Evolutionary conservation across 2,113 vertebrate genomes (phyloP), one percentile per base, ranked within the genome.

Genomic region (Dasyornis broadbenti): DNA sequence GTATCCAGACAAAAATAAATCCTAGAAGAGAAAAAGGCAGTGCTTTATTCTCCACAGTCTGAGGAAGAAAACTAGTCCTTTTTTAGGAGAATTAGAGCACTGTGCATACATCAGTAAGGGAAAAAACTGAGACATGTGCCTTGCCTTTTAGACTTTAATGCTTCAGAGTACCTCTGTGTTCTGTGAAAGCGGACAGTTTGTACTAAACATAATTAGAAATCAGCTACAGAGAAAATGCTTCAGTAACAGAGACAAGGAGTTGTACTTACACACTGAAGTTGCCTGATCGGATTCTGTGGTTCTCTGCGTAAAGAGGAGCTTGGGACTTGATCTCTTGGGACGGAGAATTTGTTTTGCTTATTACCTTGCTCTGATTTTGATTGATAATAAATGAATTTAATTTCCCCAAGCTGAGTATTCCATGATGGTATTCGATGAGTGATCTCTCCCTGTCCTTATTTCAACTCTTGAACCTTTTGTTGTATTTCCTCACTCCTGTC

Each of bases 241-340:
- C 21, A 33, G 24, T 66, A 79, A 23, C 47, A 61, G 57, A 76
- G 60, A 54, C n/a, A 49, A 23, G 60, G 78, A 56, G n/a, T 52
- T 85, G 16, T 8, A 4, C 30, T 44, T 18, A 3, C 0, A 13
- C 33, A 26, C 27, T 75, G 12, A 39, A 54, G 37, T 39, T 82
- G 21, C 42, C 64, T 54, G 42, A 4, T 49, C 0, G 0, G 15
- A 45, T 89, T 57, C 47, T 79, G 35, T 2, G 1, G 13, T 61
- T 40, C 54, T 90, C 13, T 60, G 63, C 7, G 1, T 44, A 28
- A 71, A 54, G 27, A 9, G 56, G 21, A 69, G 24, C 40, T 72
- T 64, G 39, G 35, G 44, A 82, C 5, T 57, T 83, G 60, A 22
- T 28, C 26, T 53, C 14, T 53, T 0, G 4, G 44, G 52, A 33